A percentile compares a stretch with the other conserved stretches of the same genome.
Evolutionary conservation across 2,888 invertebrate genomes (phyloP).

Genomic region (Eilema caniola): DNA sequence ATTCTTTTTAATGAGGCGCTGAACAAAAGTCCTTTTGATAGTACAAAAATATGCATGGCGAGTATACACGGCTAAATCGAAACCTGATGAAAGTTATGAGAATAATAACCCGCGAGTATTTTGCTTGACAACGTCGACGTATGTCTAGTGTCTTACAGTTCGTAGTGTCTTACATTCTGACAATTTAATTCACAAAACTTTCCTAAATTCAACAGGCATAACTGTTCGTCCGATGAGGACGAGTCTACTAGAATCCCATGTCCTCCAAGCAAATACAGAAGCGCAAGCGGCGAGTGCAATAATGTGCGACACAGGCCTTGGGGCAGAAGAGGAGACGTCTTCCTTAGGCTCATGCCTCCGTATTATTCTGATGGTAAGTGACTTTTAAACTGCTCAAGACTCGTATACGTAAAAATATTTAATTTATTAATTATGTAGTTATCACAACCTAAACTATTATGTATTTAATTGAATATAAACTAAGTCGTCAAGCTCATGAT

Average conservation of each 20-base stretch:
- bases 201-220: constrained; percentile 62
- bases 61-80: no score
- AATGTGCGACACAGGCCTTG: constrained; percentile 94
- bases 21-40: no score
- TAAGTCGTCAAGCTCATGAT: no score
- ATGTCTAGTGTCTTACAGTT: no score
- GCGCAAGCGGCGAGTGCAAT: constrained; percentile 94
- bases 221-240: constrained; percentile 76
- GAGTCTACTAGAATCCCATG: constrained; percentile 87
- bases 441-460: no score
- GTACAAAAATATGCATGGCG: no score
- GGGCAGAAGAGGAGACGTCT: constrained; percentile 93
- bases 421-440: background rate
- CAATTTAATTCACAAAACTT: background rate
- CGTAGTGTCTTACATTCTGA: no score
- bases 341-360: constrained; percentile 90
- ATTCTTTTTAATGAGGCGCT: no score
- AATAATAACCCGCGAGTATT: no score
- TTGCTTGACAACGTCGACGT: no score
- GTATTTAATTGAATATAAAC: no score
- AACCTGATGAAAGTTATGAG: no score
- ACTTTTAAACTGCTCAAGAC: background rate
- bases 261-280: constrained; percentile 94
- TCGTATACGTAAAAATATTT: background rate
- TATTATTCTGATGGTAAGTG: constrained; percentile 91